Evolutionary conservation across 2,113 vertebrate species (phyloP), one percentile per base, ranked within the genome.

Genomic region (Phaethon lepturus): DNA sequence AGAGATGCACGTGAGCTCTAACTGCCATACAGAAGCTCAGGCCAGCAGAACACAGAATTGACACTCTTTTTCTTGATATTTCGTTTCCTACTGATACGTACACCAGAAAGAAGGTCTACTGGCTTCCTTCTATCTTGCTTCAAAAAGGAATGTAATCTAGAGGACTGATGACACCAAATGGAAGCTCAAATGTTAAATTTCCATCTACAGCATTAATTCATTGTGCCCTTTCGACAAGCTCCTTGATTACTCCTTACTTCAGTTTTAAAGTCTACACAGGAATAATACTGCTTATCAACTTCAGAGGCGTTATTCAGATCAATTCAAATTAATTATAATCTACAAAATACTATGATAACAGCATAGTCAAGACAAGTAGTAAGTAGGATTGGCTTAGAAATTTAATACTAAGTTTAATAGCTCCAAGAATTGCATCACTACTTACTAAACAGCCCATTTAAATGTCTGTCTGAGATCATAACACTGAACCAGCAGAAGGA

Each of bases 351-450:
- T 69, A 20, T 2, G 13, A 79, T 59, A 91, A 86, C 53, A 55
- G 69, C 29, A 44, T 31, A 86, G 64, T 45, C 59, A 67, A 82
- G 47, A 86, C 24, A 73, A 86, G 63, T 25, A 35, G 11, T 53
- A 89, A 59, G 44, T 42, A 95, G 77, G 60, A 88, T 53, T 85
- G 62, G 38, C 66, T 94, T 91, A 79, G 71, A 86, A 92, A 76
- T 47, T 44, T 75, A 91, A 80, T 44, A 29, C 17, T 64, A 74
- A 60, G 29, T 76, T 96, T 83, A 95, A 83, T 4, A 88, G 45
- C 72, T 80, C 45, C 59, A 89, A 80, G 50, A 95, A 94, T 40
- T 84, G 55, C 55, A 86, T 69, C 63, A 14, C 38, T 64, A n/a
- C 67, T 72, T 55, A 52, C n/a, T 80, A 56, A 91, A 73, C 28